Base-by-base conservation (phyloP, 2,797 vertebrate genomes). In the Pangasius macronema region DNA sequence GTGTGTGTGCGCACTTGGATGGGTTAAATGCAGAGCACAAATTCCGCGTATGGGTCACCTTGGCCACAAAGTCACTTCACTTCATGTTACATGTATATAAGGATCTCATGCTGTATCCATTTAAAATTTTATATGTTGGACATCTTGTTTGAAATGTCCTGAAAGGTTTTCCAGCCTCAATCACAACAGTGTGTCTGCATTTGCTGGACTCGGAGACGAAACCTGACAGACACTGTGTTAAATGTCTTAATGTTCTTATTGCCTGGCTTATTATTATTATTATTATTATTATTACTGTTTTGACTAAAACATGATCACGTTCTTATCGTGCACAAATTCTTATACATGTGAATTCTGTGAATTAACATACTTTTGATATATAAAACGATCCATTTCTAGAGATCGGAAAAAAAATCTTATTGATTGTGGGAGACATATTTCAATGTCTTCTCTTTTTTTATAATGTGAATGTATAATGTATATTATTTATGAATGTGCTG, bases 311-410 rank as follows among this genome's bases (percentile, higher is more conserved):
- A 18, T 4, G 3, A 36, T 65, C 51, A 87, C 4, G 36, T 39
- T 84, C 27, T 18, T 82, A 51, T 20, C 3, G 39, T 61, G 39
- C 53, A 53, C 65, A 73, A 79, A 83, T 36, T 85, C 86, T 81
- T 86, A 55, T 33, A 83, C 49, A 83, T 51, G 63, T 68, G 46
- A 89, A 92, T 89, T 91, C 89, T 89, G 85, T 91, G 90, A 90
- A 90, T 91, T 91, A 55, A 49, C 51, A 49, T 72, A 53, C 30
- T 81, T 82, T 92, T 86, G 76, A 85, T 53, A 42, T 83, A 65
- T 81, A 10, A 77, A 86, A 85, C 61, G 24, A 88, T 90, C 84
- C 81, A 84, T 77, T 85, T 85, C 24, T 89, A 67, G 67, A 86
- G 89, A 88, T 88, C 80, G 70, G 36, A 3, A 46, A 3, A 53